Base-by-base conservation (phyloP, 2,888 invertebrate species). In the Dryadula phaetusa region DNA sequence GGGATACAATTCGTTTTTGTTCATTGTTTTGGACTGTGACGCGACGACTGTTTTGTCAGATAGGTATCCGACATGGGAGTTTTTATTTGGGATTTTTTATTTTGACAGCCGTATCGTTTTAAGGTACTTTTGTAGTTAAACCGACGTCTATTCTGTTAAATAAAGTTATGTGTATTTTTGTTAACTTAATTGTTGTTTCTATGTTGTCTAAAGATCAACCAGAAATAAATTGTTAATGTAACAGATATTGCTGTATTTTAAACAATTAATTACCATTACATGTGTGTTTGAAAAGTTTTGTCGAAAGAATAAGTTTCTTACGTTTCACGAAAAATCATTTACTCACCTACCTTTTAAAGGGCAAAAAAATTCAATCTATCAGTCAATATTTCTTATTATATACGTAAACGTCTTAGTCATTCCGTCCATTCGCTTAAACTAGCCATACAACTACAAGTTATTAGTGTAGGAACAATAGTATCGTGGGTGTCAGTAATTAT, bases 401-500 rank as follows among this genome's bases (percentile, higher is more conserved):
- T 4, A 44, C 0, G 22, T 47, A 47, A 47, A 47, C 20, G 4
- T 12, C 12, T 20, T 14, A 52, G 16, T 32, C 4, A 52, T 52
- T 16, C 32, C 3, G 16, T 8, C 10, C n/a, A 52, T 28, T 28
- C 16, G 12, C 32, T 52, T 16, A 6, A 52, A 18, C 16, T n/a
- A 18, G 16, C 64, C 25, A 32, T 32, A 20, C 12, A 53, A 62
- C 34, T 34, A n/a, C 12, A 32, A 52, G 63, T 52, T 32, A 60
- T 60, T 67, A 28, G n/a, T 60, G 54, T 67, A 69, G 74, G 74
- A 77, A 78, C 79, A 79, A 79, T 77, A 70, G 71, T 67, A 64
- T 56, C 70, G 77, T 80, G 79, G 77, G 79, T 70, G 72, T 74
- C 71, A 72, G 72, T 74, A 74, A 75, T 80, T 80, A 80, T 81